Evolutionary conservation across 2,113 vertebrate species (phyloP).

Genomic region (Misgurnus mizolepis): DNA sequence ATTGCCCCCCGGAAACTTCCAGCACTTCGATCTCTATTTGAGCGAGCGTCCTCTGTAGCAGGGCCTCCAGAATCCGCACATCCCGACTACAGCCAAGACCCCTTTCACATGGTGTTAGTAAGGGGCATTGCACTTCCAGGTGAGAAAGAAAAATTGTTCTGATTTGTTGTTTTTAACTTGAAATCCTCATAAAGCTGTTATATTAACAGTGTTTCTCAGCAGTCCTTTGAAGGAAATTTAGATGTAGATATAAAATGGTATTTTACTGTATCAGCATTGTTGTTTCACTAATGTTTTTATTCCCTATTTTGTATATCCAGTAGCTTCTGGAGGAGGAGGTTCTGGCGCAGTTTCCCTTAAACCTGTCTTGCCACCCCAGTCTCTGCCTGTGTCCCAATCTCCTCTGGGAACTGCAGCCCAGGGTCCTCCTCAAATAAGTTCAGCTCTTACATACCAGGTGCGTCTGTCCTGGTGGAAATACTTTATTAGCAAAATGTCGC

Average conservation of each 20-base stretch:
- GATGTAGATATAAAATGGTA: background rate
- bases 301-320: slow-evolving; percentile 51
- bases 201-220: background rate
- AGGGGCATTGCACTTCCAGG: slow-evolving; percentile 86
- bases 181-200: too few species aligned
- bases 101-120: slow-evolving; percentile 90
- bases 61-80: slow-evolving; percentile 76
- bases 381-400: slow-evolving; percentile 61
- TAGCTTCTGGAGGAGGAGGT: slow-evolving; percentile 72
- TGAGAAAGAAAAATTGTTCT: slow-evolving; percentile 56
- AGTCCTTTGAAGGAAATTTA: background rate
- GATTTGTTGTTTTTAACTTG: too few species aligned
- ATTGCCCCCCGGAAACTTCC: slow-evolving; percentile 89
- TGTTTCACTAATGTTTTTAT: slow-evolving; percentile 20
- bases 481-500: too few species aligned
- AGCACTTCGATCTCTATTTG: slow-evolving; percentile 81
- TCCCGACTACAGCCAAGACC: slow-evolving; percentile 86
- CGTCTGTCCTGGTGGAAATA: background rate
- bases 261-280: background rate
- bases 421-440: slow-evolving; percentile 67
- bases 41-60: slow-evolving; percentile 78
- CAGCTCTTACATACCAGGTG: slow-evolving; percentile 69
- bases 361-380: slow-evolving; percentile 70
- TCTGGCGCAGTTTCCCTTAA: slow-evolving; percentile 76
- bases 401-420: slow-evolving; percentile 61